These are phyloP conservation scores for Tokudaia tokunoshimensis DNA, from an alignment of 2,797 vertebrate genomes.

Conservation along the genomic window DNA sequence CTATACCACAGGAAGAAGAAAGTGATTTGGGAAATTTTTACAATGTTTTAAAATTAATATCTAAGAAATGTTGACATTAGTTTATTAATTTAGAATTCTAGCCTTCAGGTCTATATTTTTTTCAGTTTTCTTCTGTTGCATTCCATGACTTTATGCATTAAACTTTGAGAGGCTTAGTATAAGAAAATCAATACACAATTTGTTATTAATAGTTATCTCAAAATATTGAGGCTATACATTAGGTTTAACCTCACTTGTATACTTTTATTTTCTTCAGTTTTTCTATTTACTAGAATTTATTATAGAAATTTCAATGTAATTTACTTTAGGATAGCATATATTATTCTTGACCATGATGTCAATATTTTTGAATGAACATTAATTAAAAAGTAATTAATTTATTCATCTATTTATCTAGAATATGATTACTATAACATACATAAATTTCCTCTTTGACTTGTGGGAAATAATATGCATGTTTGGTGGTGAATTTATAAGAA, in stretches of 20 bases:
- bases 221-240: neutral
- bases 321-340: neutral
- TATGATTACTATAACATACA: neutral
- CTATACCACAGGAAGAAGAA: conserved; percentile 57
- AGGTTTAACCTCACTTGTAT: neutral
- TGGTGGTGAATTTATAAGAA: neutral
- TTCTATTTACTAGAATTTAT: neutral
- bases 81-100: neutral
- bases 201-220: neutral
- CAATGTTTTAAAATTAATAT: conserved; percentile 58
- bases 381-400: neutral
- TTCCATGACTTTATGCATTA: neutral
- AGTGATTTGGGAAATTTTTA: conserved; percentile 52
- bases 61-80: neutral
- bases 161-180: neutral
- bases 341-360: neutral
- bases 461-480: neutral
- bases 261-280: neutral
- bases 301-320: neutral
- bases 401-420: neutral
- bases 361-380: neutral
- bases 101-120: neutral
- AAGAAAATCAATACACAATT: conserved; percentile 30
- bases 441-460: neutral
- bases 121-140: neutral